Base-by-base conservation (phyloP, 1,140 invertebrate species). In the Drosophila serrata region DNA sequence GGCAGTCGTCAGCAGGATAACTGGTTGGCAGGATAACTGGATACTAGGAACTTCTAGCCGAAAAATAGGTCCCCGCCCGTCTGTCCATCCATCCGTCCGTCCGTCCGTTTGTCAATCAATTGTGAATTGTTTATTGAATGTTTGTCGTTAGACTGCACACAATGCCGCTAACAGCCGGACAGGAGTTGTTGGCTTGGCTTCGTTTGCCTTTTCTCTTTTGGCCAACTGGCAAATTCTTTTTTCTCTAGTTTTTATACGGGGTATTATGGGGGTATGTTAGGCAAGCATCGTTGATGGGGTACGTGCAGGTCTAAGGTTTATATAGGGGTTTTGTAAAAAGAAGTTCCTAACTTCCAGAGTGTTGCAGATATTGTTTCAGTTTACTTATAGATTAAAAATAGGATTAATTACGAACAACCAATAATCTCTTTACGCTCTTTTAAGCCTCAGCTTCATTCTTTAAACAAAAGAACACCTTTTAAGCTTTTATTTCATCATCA, bases 61-160 rank as follows among this genome's bases (percentile, higher is more conserved):
- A 84, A 79, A 90, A 76, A 81, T 55, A 55, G 51, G 19, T 3
- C 49, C 29, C 49, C 29, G 29, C 11, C 48, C 64, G 75, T n/a
- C 4, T n/a, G n/a, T n/a, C n/a, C n/a, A n/a, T n/a, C n/a, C 58
- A 42, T 51, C 79, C 61, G 51, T 55, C 81, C 61, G 51, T 61
- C 65, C 61, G 82, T 91, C 79, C 68, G 78, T 91, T 78, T 90
- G 86, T 90, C 86, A 90, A 90, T 90, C 86, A 90, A 91, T 91
- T 91, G 76, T 87, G 87, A 90, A 91, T 90, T 90, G 86, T 90
- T 90, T 85, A 91, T 91, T 90, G 82, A 90, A 90, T 90, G 85
- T 90, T 90, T 90, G 81, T 91, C 82, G 74, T 90, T 90, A 79
- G 82, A 81, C 80, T 79, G 79, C 82, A 79, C 79, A 79, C 75